phyloP scores from a whole-genome alignment of 2,797 vertebrate genomes.

The Poecilia picta region DNA sequence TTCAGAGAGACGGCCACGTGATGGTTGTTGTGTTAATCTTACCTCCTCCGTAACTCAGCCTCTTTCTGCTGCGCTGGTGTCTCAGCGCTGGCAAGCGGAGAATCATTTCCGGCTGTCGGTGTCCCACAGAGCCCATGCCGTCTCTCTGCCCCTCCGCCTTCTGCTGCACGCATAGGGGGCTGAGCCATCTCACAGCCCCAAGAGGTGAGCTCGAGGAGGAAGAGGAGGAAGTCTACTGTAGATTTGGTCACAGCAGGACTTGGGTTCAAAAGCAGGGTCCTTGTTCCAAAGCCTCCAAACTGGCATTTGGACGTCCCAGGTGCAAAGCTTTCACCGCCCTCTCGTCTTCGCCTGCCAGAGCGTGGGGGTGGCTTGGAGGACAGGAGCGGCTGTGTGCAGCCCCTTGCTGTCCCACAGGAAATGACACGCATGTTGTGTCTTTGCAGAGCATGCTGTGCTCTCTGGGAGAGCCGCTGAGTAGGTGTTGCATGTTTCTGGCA shows the following conservation, averaged over 20 bases:
- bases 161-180: slow-evolving; percentile 71
- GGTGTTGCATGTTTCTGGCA: slow-evolving; percentile 36
- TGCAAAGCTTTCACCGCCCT: slow-evolving; percentile 71
- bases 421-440: slow-evolving; percentile 57
- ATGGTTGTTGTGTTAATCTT: slow-evolving; percentile 40
- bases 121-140: slow-evolving; percentile 68
- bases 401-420: slow-evolving; percentile 75
- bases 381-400: slow-evolving; percentile 49
- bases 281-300: slow-evolving; percentile 71
- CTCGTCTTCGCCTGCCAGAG: slow-evolving; percentile 71
- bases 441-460: slow-evolving; percentile 40
- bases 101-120: slow-evolving; percentile 77
- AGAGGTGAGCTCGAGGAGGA: slow-evolving; percentile 72
- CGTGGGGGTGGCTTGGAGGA: slow-evolving; percentile 47
- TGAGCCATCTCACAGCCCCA: slow-evolving; percentile 67
- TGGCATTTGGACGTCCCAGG: slow-evolving; percentile 79
- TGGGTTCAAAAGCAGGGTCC: slow-evolving; percentile 72
- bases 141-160: slow-evolving; percentile 75
- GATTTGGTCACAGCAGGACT: slow-evolving; percentile 72
- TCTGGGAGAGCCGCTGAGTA: slow-evolving; percentile 42
- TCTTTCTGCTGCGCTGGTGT: slow-evolving; percentile 59
- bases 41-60: slow-evolving; percentile 41
- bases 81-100: slow-evolving; percentile 68
- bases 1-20: slow-evolving; percentile 29
- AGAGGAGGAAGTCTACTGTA: slow-evolving; percentile 65